Percentiles rank a stretch among this genome's conserved stretches.
Evolutionary conservation across 2,888 invertebrate species (phyloP).

Genomic region (Hirtodrosophila histrioides): DNA sequence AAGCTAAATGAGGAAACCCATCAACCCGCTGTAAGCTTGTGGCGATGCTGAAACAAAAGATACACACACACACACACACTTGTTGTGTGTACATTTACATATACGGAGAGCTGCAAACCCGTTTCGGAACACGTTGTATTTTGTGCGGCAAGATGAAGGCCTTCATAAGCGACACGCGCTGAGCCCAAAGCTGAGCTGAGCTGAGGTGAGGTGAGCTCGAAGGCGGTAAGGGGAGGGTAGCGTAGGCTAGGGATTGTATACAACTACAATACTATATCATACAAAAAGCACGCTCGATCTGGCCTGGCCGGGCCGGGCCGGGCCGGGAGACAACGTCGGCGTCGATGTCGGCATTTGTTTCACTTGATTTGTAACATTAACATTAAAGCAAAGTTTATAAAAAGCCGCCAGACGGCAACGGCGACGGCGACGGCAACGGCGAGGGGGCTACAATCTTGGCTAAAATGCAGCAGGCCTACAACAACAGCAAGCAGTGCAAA

Average conservation of each 20-base stretch:
- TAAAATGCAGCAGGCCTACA: slow-evolving; percentile 58
- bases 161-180: slow-evolving; percentile 69
- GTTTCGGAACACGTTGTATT: slow-evolving; percentile 70
- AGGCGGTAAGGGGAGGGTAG: slow-evolving; percentile 10
- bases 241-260: slow-evolving; percentile 44
- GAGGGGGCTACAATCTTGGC: slow-evolving; percentile 39
- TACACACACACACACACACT: slow-evolving; percentile 23
- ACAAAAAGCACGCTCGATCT: slow-evolving; percentile 75
- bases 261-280: slow-evolving; percentile 51
- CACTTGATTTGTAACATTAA: slow-evolving; percentile 75
- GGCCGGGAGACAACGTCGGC: slow-evolving; percentile 21
- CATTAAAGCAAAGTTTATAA: slow-evolving; percentile 71
- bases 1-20: slow-evolving; percentile 15
- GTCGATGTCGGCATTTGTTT: slow-evolving; percentile 68
- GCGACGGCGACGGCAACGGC: slow-evolving; percentile 1
- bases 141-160: slow-evolving; percentile 73
- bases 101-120: slow-evolving; percentile 59
- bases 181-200: slow-evolving; percentile 40
- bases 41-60: slow-evolving; percentile 36
- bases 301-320: no score
- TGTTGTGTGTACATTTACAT: slow-evolving; percentile 41
- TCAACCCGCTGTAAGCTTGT: slow-evolving; percentile 32
- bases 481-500: slow-evolving; percentile 17
- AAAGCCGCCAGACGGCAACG: slow-evolving; percentile 58
- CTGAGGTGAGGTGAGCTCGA: no score